These are phyloP conservation scores for Monodelphis domestica DNA, from an alignment of 2,797 vertebrate genomes.

Conservation along the genomic window DNA sequence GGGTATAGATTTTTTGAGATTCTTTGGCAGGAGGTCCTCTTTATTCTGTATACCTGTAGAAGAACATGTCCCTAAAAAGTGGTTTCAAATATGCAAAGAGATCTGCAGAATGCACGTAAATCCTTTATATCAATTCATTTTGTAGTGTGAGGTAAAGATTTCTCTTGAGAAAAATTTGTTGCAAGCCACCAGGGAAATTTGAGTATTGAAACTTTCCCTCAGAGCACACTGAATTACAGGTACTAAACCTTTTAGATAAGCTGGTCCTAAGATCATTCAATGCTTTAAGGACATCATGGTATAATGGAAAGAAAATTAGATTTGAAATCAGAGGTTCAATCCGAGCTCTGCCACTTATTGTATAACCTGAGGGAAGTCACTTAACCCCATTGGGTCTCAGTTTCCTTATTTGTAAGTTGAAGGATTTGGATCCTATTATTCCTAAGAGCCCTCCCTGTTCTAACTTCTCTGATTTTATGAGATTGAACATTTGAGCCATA, in stretches of 20 bases:
- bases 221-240: conserved; percentile 30
- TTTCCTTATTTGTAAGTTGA: no score
- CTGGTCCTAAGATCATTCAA: not conserved
- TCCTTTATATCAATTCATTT: not conserved
- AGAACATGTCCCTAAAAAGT: conserved; percentile 4
- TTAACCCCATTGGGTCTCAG: not conserved
- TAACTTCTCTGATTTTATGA: not conserved
- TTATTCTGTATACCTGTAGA: conserved; percentile 14
- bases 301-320: not conserved
- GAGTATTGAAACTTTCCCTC: conserved; percentile 39
- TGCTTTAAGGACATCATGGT: not conserved
- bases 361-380: not conserved
- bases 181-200: conserved; percentile 19
- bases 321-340: not conserved
- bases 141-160: not conserved
- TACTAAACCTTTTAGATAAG: not conserved
- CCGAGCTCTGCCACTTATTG: not conserved
- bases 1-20: conserved; percentile 12
- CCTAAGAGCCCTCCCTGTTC: not conserved
- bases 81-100: not conserved
- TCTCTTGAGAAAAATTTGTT: not conserved
- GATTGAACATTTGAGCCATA: not conserved
- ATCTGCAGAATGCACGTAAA: not conserved
- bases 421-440: not conserved
- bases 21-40: not conserved